Base-by-base conservation (phyloP, 1,140 invertebrate genomes). In the Eueides isabella region DNA sequence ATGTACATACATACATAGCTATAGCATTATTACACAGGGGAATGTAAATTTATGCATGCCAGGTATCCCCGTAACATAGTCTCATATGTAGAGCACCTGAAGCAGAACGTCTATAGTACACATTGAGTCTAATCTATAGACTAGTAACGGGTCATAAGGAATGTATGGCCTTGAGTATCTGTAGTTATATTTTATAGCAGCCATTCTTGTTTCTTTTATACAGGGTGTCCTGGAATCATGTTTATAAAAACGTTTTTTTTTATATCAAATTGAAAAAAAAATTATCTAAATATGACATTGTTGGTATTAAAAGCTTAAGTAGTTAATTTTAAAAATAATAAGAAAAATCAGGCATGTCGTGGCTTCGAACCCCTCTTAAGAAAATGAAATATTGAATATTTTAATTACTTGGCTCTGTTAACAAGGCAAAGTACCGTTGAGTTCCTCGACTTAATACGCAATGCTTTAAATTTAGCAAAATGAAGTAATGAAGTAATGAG, bases 1-100 rank as follows among this genome's bases (percentile, higher is more conserved):
- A n/a, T n/a, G n/a, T n/a, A 55, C n/a, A 55, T 7, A 11, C 19
- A 55, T 11, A 12, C 6, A 55, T 55, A 55, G n/a, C 5, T 4
- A 26, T 23, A 26, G 9, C 23, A 55, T 55, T 55, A 55, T 55
- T 55, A 55, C 19, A 23, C 23, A 26, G 19, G 48, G 23, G 48
- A 55, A 55, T 55, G 48, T 61, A 67, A 67, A 62, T 62, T 55
- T 72, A 61, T 67, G 62, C 75, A 77, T 62, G 71, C 65, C 70
- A 67, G 71, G 61, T 61, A 71, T 64, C 62, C 63, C 70, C 38
- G 41, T 71, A 64, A 71, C 70, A 26, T 71, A 64, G 9, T 55
- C n/a, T n/a, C 48, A 23, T 55, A 23, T 55, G 19, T 69, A 31
- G 33, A 61, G 67, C 67, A 69, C 67, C 67, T 69, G 67, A 69